Evolutionary conservation across 2,113 vertebrate genomes (phyloP), one percentile per base, ranked within the genome.

Genomic region (Ameiurus melas): DNA sequence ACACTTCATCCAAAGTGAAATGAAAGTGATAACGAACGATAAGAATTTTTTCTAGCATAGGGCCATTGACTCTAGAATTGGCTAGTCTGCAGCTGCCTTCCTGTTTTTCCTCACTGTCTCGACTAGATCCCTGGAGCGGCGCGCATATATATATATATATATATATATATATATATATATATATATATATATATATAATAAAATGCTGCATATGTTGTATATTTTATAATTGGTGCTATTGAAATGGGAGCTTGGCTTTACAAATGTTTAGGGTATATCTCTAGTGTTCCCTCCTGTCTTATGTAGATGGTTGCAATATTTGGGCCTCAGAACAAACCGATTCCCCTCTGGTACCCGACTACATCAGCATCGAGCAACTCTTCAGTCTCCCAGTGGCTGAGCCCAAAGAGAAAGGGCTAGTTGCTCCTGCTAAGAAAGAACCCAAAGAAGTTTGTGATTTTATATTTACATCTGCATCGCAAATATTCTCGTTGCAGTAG

Each of bases 321-420:
- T 99, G 98, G 98, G 94, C 97, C 19, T 95, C 96, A 0, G 93
- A 95, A 82, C 93, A 94, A 91, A 94, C 92, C 87, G 94, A 93
- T n/a, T 90, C 90, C 0, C 86, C 70, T 2, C 93, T 94, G 83
- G 96, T 98, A 92, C 98, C 97, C 0, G 95, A 99, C 93, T 98
- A 99, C 90, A 94, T 94, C 93, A 99, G 97, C 93, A 98, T 99
- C 2, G 98, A 99, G 92, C 95, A 96, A 93, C 97, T 99, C 27
- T 99, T 99, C 93, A 97, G 96, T 93, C 96, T 99, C 93, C 97
- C 98, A 0, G 94, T 93, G 88, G 92, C 94, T 51, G 93, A 97
- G 60, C 94, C 96, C 93, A 98, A 97, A 95, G 97, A 97, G 93
- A 97, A 96, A 84, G 91, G 88, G 0, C 90, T 93, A 0, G 91